These are phyloP conservation scores for Agrotis ipsilon DNA, from an alignment of 2,888 invertebrate genomes.

Conservation along the genomic window DNA sequence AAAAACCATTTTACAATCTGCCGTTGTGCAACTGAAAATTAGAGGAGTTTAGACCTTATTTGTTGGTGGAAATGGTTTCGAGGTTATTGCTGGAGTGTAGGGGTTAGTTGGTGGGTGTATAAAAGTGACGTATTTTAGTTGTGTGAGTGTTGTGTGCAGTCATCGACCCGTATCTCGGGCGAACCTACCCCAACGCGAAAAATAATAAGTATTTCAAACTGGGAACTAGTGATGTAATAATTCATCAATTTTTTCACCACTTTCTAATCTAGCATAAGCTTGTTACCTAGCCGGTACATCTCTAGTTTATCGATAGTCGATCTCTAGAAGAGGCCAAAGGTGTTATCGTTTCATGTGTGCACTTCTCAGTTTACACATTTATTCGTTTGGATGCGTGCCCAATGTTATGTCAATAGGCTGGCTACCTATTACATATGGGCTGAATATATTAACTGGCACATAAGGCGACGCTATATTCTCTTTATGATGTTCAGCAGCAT, in stretches of 20 bases:
- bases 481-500: neutral
- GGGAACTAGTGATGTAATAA: constrained; percentile 53
- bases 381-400: constrained; percentile 41
- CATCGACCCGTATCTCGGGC: constrained; percentile 84
- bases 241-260: constrained; percentile 43
- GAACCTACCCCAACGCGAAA: constrained; percentile 89
- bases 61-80: constrained; percentile 35
- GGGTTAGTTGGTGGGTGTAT: constrained; percentile 57
- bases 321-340: constrained; percentile 17
- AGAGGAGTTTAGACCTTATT: constrained; percentile 68
- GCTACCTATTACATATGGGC: constrained; percentile 8
- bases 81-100: constrained; percentile 57
- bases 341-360: constrained; percentile 24
- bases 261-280: constrained; percentile 52
- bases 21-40: constrained; percentile 45
- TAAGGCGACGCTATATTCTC: neutral
- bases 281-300: constrained; percentile 3
- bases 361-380: constrained; percentile 36
- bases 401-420: constrained; percentile 31
- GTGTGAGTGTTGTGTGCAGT: constrained; percentile 75
- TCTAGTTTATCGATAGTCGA: constrained; percentile 8
- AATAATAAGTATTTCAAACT: constrained; percentile 70
- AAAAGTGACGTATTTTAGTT: constrained; percentile 65
- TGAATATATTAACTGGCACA: constrained; percentile 18
- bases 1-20: constrained; percentile 67